These are phyloP conservation scores for Tragopan temminckii DNA, from an alignment of 2,797 vertebrate genomes.

Conservation along the genomic window DNA sequence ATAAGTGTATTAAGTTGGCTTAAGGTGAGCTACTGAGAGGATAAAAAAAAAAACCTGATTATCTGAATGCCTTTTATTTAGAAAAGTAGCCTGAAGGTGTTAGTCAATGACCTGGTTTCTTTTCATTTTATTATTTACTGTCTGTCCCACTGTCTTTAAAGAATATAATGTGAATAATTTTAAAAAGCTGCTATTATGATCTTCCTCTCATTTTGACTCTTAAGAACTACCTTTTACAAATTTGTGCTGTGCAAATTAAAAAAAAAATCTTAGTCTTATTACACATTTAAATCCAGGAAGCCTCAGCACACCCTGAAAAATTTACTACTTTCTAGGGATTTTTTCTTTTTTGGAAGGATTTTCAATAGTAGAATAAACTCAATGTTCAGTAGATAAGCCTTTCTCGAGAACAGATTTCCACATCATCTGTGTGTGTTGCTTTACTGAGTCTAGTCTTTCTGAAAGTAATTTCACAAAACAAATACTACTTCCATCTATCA, in stretches of 20 bases:
- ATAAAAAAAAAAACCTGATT: too few relatives aligned
- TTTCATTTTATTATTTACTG: too few relatives aligned
- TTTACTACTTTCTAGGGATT: not conserved
- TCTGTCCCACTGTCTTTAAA: not conserved
- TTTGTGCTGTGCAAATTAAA: not conserved
- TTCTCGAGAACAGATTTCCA: constrained; percentile 23
- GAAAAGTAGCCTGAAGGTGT: too few relatives aligned
- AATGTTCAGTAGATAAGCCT: not conserved
- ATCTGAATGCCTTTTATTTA: too few relatives aligned
- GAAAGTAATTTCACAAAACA: constrained; percentile 47
- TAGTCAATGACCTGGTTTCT: too few relatives aligned
- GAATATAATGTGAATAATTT: not conserved
- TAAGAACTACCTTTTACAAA: not conserved
- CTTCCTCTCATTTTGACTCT: not conserved
- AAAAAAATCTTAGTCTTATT: not conserved
- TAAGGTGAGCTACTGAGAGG: too few relatives aligned
- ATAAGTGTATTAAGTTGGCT: too few relatives aligned
- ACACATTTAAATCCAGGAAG: not conserved
- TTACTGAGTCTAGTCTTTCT: not conserved
- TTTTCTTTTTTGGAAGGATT: constrained; percentile 29
- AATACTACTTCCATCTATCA: constrained; percentile 16
- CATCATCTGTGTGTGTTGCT: not conserved
- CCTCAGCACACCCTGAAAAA: not conserved
- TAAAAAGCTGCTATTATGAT: not conserved
- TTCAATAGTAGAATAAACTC: not conserved